Percentiles rank a stretch among this genome's conserved stretches.
phyloP scores from a whole-genome alignment of 1,140 invertebrate species.

The Melanaphis sacchari region DNA sequence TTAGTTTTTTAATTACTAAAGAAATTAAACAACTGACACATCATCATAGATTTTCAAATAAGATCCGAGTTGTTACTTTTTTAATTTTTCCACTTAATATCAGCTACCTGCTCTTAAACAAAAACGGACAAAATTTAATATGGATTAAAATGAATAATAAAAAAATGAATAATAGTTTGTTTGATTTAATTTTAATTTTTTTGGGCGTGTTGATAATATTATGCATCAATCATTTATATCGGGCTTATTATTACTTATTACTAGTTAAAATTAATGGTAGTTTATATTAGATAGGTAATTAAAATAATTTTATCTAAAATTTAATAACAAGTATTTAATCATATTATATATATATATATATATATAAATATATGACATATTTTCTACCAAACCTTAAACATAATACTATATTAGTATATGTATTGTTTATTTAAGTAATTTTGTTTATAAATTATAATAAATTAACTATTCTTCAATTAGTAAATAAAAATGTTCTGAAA shows the following conservation, averaged over 20 bases:
- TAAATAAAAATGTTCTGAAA: neutral
- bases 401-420: neutral
- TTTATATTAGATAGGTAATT: neutral
- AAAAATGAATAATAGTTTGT: neutral
- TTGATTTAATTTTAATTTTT: neutral
- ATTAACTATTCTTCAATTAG: neutral
- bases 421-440: neutral
- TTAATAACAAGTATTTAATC: neutral
- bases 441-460: neutral
- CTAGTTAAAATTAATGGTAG: neutral
- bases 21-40: no score
- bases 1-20: no score
- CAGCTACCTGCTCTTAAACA: no score
- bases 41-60: no score
- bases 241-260: neutral
- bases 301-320: neutral
- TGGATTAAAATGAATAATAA: neutral
- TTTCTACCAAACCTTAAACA: neutral
- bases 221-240: neutral
- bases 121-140: no score
- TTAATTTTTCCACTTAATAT: no score
- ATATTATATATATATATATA: no score
- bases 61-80: no score
- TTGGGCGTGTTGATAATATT: neutral
- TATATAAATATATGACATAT: no score